Evolutionary conservation across 2,888 invertebrate genomes (phyloP), one percentile per base, ranked within the genome.

Genomic region (Meta bourneti): DNA sequence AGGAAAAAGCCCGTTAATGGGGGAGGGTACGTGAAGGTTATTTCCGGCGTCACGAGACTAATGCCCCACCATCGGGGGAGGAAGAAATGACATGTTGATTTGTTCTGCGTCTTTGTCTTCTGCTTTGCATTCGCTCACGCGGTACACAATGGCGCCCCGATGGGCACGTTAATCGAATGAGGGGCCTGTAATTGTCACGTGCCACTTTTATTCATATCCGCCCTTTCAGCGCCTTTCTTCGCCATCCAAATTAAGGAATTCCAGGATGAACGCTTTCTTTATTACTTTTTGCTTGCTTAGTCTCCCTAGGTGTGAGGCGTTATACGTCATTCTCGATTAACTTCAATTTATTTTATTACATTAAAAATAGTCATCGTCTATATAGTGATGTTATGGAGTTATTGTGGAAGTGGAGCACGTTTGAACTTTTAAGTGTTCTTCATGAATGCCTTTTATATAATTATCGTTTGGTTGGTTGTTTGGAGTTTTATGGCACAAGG

Each of bases 51-150:
- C 87, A 87, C 87, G 87, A 81, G 88, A 88, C 81, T 88, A 88
- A 88, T 88, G 88, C 49, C 51, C 78, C 7, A 16, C 77, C 11
- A 88, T 51, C 71, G 74, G n/a, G 61, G 74, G 61, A 87, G 69
- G 80, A 61, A 61, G 75, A 81, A 81, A 88, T 81, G 88, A 88
- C 88, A 88, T 88, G 88, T 88, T 88, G 88, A 88, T 88, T 88
- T 88, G 88, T 88, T 81, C 88, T 74, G 78, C n/a, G 77, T 69
- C 74, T 75, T 81, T 88, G 81, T 88, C 81, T 81, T 72, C 69
- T 34, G 72, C 61, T 52, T 75, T 74, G n/a, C 79, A 49, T 75
- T 16, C 51, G 49, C 77, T 69, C 78, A 51, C 49, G 19, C 69
- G 8, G n/a, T 13, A 20, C 82, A 70, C 51, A 34, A 69, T 19